phyloP scores from a whole-genome alignment of 1,140 invertebrate genomes.

The Homarus americanus region DNA sequence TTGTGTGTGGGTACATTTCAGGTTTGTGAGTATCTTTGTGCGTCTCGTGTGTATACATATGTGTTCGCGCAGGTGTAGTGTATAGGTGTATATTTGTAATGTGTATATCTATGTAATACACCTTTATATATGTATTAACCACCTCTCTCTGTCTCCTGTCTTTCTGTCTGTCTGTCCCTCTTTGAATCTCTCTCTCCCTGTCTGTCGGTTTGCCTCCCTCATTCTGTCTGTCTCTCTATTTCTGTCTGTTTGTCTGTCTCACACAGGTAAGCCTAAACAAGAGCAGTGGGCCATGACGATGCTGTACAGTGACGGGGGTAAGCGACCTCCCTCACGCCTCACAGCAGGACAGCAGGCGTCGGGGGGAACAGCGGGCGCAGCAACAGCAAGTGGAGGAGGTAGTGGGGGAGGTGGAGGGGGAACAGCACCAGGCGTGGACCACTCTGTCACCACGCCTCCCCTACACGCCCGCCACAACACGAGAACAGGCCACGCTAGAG shows the following conservation, averaged over 20 bases:
- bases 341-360: background rate
- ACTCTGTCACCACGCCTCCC: conserved; percentile 6
- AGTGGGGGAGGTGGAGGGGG: background rate
- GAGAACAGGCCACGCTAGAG: conserved; percentile 39
- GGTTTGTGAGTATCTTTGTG: background rate
- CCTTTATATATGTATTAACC: conserved; percentile 14
- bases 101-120: conserved; percentile 28
- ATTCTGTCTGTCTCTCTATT: background rate
- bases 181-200: background rate
- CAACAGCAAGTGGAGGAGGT: background rate
- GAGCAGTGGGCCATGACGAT: conserved; percentile 69
- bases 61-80: background rate
- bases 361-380: background rate
- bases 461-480: conserved; percentile 20
- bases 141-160: conserved; percentile 3
- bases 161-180: background rate
- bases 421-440: background rate
- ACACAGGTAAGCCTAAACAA: conserved; percentile 45
- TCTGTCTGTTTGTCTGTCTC: background rate
- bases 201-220: background rate
- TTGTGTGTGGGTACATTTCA: background rate
- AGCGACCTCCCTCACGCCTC: conserved; percentile 46
- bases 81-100: conserved; percentile 23
- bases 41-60: background rate
- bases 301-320: conserved; percentile 68